Base-by-base conservation (phyloP, 2,113 vertebrate species). In the Polyodon spathula region DNA sequence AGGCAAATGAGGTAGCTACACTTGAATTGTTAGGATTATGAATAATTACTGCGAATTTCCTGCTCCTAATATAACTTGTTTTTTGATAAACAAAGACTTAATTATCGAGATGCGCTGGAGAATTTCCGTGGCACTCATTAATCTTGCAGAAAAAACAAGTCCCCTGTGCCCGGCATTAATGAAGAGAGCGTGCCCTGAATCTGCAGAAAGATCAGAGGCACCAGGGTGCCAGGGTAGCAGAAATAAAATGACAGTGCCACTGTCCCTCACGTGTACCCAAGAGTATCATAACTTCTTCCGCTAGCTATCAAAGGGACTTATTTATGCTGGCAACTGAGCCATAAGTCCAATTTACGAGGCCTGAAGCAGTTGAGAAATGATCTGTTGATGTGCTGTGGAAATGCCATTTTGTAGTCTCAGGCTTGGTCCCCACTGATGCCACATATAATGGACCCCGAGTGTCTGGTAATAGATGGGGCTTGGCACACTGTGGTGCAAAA, bases 101-200 rank as follows among this genome's bases (percentile, higher is more conserved):
- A 92, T 92, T 92, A 91, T 91, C 84, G 84, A 89, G 86, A 90
- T 90, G 88, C 86, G 85, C 84, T 86, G 86, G 89, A 90, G 89
- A 91, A 89, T 87, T 88, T 88, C 84, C 84, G 87, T 82, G 81
- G 92, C 87, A 83, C 93, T 98, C 95, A 98, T 98, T 97, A 98
- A 97, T 98, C 95, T 97, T 97, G 93, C 91, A 93, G 91, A 95
- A 95, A 93, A 93, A 95, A 95, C 92, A 94, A 92, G 93, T 98
- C 95, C 93, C 94, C 81, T 83, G 94, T 93, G 94, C 92, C 92
- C 89, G 78, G 83, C 86, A 78, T 90, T 97, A 97, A 97, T 97
- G 95, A 96, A 97, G 92, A 92, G 90, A 88, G 83, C 93, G 93
- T 97, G 95, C 93, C 93, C 93, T 95, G 95, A 93, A 95, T 97